A percentile compares a stretch with the other conserved stretches of the same genome.
These are phyloP conservation scores for Ictalurus punctatus DNA, from an alignment of 2,113 vertebrate genomes.

Conservation along the genomic window DNA sequence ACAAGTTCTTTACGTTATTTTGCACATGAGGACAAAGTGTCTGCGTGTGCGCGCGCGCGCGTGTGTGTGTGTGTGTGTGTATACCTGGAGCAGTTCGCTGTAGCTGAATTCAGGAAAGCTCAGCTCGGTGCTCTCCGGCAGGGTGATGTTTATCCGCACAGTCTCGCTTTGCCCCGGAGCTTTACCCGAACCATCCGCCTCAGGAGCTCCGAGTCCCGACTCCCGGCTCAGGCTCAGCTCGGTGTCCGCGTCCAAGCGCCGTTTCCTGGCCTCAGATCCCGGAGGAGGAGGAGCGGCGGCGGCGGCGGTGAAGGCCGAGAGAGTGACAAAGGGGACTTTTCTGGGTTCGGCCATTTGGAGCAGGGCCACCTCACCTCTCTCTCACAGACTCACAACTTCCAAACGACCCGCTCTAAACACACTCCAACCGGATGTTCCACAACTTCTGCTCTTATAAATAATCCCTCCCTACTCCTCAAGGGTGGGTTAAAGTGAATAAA, in stretches of 20 bases:
- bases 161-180: slow-evolving; percentile 63
- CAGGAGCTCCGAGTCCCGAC: slow-evolving; percentile 54
- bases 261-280: slow-evolving; percentile 69
- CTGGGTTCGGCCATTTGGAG: slow-evolving; percentile 87
- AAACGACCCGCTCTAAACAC: slow-evolving; percentile 59
- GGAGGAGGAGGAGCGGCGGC: slow-evolving; percentile 19
- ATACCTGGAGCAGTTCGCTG: slow-evolving; percentile 82
- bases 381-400: neutral
- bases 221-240: slow-evolving; percentile 45
- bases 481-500: slow-evolving; percentile 63
- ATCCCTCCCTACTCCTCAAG: slow-evolving; percentile 61
- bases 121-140: slow-evolving; percentile 89
- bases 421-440: slow-evolving; percentile 54
- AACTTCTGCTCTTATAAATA: neutral
- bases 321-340: slow-evolving; percentile 85
- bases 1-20: neutral
- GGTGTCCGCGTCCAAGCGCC: slow-evolving; percentile 71
- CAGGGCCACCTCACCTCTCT: slow-evolving; percentile 59
- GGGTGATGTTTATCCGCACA: slow-evolving; percentile 84
- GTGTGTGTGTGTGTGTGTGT: neutral
- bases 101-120: slow-evolving; percentile 94
- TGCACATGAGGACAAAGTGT: neutral
- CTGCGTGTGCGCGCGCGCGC: neutral
- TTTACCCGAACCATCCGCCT: slow-evolving; percentile 63
- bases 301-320: slow-evolving; percentile 73